Base-by-base conservation (phyloP, 2,113 vertebrate genomes). In the Pungitius pungitius region DNA sequence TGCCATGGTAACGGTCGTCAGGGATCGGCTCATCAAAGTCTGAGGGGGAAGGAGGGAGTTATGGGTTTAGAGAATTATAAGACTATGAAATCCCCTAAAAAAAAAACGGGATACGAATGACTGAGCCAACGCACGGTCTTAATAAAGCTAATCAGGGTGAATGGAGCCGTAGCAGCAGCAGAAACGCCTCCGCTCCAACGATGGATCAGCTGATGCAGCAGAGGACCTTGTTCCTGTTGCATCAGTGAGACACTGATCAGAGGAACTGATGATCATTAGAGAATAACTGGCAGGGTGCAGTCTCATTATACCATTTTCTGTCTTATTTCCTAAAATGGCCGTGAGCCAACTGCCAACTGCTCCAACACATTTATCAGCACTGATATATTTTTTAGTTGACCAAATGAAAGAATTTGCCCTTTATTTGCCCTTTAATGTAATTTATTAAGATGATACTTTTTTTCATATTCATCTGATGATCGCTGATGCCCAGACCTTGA, bases 1-100 rank as follows among this genome's bases (percentile, higher is more conserved):
- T 97, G 73, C 96, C 96, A 73, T 97, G 97, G 92, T 98, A 98
- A 78, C 94, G 94, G 87, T 99, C 98, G 4, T 96, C 94, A 0
- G 98, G 97, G 56, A 95, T 93, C 0, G 94, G 94, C 59, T 96
- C 96, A 83, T 96, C 96, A 67, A 90, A 91, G 51, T 78, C 96
- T 95, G 72, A 22, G 22, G 27, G 43, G 26, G 42, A 73, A 89
- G 15, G 26, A 43, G 24, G 30, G 30, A 74, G 55, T 47, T n/a
- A 56, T 12, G 24, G 12, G 78, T 78, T 88, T 63, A 73, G 66
- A 51, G 43, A 61, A 80, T 67, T 51, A 56, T 56, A 84, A 37
- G 17, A 66, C 26, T 18, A 39, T 58, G 42, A 61, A 71, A 58
- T 69, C 43, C 35, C 1, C 17, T 22, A 51, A 43, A 47, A 68